Evolutionary conservation across 2,113 vertebrate species (phyloP).

Genomic region (Alosa alosa): DNA sequence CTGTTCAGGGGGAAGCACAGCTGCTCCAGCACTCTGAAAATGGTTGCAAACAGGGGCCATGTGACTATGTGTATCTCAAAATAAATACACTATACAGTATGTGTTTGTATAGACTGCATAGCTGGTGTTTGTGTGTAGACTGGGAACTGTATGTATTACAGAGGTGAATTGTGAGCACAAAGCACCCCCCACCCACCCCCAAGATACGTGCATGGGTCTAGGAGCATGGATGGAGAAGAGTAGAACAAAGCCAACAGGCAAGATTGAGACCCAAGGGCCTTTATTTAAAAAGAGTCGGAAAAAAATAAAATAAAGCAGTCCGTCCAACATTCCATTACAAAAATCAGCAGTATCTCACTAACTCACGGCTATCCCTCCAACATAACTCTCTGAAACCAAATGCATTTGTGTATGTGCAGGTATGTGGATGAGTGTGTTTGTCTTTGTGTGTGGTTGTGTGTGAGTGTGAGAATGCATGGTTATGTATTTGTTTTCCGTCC

Average conservation of each 20-base stretch:
- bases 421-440: background rate
- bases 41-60: background rate
- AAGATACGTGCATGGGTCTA: too few relatives aligned
- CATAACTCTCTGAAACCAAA: constrained; percentile 23
- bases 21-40: background rate
- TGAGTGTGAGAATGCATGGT: background rate
- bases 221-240: background rate
- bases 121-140: background rate
- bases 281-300: constrained; percentile 57
- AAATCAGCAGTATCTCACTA: constrained; percentile 40
- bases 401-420: constrained; percentile 29
- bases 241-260: background rate
- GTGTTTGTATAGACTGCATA: background rate
- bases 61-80: background rate
- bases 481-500: background rate
- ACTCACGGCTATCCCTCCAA: background rate
- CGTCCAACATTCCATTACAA: constrained; percentile 55
- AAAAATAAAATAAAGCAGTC: constrained; percentile 54
- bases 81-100: background rate
- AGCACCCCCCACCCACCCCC: background rate
- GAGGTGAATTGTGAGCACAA: background rate
- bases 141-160: background rate
- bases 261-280: constrained; percentile 46
- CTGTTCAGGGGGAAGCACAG: background rate
- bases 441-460: background rate